Percentiles rank a stretch among this genome's conserved stretches.
phyloP scores from a whole-genome alignment of 2,888 invertebrate species.

The Xestobium rufovillosum region DNA sequence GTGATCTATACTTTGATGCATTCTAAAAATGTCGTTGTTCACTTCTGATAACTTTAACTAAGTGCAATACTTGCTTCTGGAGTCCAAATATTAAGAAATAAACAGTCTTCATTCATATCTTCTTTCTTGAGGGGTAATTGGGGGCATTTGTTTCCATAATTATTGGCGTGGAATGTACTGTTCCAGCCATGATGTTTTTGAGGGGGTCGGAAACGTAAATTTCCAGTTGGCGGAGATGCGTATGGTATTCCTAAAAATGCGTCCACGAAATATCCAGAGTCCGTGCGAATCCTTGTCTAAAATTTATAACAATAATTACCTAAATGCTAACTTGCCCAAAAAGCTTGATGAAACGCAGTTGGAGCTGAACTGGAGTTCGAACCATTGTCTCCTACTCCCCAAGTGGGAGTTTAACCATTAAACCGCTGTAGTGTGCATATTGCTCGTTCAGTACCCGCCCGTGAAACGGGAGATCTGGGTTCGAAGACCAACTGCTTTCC shows the following conservation, averaged over 20 bases:
- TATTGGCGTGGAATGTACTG: slow-evolving; percentile 60
- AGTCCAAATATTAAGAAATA: slow-evolving; percentile 86
- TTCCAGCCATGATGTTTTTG: slow-evolving; percentile 65
- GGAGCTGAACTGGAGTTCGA: too few species aligned
- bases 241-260: slow-evolving; percentile 75
- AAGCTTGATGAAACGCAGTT: too few species aligned
- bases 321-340: too few species aligned
- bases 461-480: too few species aligned
- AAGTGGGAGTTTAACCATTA: too few species aligned
- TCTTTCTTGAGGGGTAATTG: slow-evolving; percentile 44
- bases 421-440: too few species aligned
- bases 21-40: too few species aligned
- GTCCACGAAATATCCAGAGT: slow-evolving; percentile 55
- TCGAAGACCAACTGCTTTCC: too few species aligned
- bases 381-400: too few species aligned
- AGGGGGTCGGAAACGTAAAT: slow-evolving; percentile 67
- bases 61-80: slow-evolving; percentile 46
- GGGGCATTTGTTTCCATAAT: slow-evolving; percentile 63
- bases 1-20: slow-evolving; percentile 42
- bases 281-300: slow-evolving; percentile 61
- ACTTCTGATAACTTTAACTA: too few species aligned
- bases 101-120: slow-evolving; percentile 66
- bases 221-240: slow-evolving; percentile 68
- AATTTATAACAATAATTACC: too few species aligned
- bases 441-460: too few species aligned